Percentiles rank a stretch among this genome's conserved stretches.
These are phyloP conservation scores for Polydrusus pterygomalis DNA, from an alignment of 2,888 invertebrate species.

Conservation along the genomic window DNA sequence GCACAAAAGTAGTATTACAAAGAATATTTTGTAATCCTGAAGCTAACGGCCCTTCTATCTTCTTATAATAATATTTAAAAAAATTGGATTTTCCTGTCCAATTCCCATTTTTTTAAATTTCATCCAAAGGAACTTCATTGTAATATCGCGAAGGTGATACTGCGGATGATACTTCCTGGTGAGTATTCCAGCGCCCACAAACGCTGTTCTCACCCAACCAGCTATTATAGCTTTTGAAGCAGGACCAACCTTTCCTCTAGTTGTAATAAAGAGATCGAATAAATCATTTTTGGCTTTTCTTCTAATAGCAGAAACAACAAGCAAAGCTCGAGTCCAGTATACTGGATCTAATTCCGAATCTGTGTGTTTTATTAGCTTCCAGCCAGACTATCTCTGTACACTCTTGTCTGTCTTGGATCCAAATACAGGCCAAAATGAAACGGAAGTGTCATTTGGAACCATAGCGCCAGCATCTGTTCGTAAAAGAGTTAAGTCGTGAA, in stretches of 20 bases:
- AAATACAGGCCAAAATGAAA: slow-evolving; percentile 35
- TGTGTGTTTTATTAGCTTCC: slow-evolving; percentile 1
- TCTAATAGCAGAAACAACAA: no score
- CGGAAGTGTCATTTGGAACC: no score
- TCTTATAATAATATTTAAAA: not conserved
- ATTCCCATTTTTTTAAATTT: slow-evolving; percentile 48
- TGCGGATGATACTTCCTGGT: slow-evolving; percentile 51
- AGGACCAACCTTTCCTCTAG: no score
- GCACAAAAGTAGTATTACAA: no score
- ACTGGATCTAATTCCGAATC: no score
- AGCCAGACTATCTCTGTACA: slow-evolving; percentile 3
- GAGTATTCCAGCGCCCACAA: slow-evolving; percentile 30
- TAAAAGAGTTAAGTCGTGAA: no score
- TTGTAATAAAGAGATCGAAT: no score
- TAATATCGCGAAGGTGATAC: slow-evolving; percentile 44
- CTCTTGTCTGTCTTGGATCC: slow-evolving; percentile 35
- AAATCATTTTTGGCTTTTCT: no score
- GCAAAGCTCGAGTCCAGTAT: no score
- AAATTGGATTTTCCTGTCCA: slow-evolving; percentile 30
- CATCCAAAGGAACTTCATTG: slow-evolving; percentile 44
- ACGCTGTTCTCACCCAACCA: slow-evolving; percentile 51
- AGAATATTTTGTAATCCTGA: not conserved
- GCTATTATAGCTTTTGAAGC: no score
- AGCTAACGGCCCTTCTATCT: not conserved
- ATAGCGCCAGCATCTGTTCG: no score